These are phyloP conservation scores for Sander lucioperca DNA, from an alignment of 2,113 vertebrate species.

Conservation along the genomic window DNA sequence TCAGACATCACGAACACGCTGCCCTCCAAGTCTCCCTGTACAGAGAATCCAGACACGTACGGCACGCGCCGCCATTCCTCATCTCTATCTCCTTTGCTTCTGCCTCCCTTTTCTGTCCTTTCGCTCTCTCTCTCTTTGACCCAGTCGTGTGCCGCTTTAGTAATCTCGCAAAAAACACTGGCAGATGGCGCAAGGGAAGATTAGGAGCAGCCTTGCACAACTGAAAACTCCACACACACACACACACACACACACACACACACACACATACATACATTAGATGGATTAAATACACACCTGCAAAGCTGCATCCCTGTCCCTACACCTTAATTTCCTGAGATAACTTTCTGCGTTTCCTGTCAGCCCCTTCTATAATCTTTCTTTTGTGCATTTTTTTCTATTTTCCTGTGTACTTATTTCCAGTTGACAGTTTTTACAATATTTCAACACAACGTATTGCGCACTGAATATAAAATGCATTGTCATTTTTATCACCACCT, in stretches of 20 bases:
- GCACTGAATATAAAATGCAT: slow-evolving; percentile 46
- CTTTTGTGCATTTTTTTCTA: neutral
- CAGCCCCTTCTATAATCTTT: neutral
- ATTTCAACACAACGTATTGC: neutral
- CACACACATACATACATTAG: slow-evolving; percentile 1
- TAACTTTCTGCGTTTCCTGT: neutral
- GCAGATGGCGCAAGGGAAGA: slow-evolving; percentile 62
- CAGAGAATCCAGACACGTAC: neutral
- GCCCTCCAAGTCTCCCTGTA: neutral
- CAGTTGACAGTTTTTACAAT: neutral
- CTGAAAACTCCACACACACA: slow-evolving; percentile 29
- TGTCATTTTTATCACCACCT: slow-evolving; percentile 49
- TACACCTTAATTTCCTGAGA: slow-evolving; percentile 19
- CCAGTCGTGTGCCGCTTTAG: slow-evolving; percentile 32
- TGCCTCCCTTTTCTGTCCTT: slow-evolving; percentile 23
- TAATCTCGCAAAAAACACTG: slow-evolving; percentile 65
- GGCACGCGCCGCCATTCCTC: neutral
- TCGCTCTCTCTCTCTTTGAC: slow-evolving; percentile 33
- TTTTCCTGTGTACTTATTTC: neutral
- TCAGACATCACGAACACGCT: neutral
- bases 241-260: neutral
- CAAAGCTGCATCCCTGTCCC: neutral
- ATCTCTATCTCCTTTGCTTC: slow-evolving; percentile 28
- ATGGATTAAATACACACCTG: slow-evolving; percentile 30
- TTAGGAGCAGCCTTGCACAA: slow-evolving; percentile 53